These are phyloP conservation scores for Hycleus cichorii DNA, from an alignment of 1,140 invertebrate species.

Conservation along the genomic window DNA sequence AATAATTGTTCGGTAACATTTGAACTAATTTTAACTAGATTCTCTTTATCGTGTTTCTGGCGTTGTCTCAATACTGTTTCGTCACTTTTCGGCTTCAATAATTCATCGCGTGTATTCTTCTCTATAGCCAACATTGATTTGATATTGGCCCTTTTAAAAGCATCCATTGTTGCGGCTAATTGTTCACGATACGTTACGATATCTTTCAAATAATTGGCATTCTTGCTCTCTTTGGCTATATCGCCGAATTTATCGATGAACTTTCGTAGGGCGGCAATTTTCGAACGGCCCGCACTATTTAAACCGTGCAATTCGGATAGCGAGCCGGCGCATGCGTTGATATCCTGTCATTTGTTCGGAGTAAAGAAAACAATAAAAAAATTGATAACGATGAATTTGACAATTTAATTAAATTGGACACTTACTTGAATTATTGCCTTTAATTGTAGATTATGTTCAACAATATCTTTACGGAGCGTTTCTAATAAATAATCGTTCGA, in stretches of 20 bases:
- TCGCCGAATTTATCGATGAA: conserved; percentile 60
- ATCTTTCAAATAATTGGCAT: conserved; percentile 53
- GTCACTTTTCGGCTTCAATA: conserved; percentile 52
- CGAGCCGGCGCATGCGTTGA: conserved; percentile 58
- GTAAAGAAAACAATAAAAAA: background rate
- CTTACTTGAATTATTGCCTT: conserved; percentile 72
- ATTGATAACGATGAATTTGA: background rate
- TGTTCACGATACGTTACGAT: conserved; percentile 61
- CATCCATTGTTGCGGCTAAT: conserved; percentile 55
- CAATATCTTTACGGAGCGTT: conserved; percentile 51
- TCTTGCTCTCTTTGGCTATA: conserved; percentile 58
- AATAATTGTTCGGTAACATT: conserved; percentile 77
- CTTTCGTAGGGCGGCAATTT: conserved; percentile 56
- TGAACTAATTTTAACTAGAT: conserved; percentile 55
- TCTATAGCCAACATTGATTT: conserved; percentile 65
- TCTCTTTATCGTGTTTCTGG: conserved; percentile 57
- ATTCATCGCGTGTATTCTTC: conserved; percentile 60
- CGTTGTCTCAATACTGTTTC: conserved; percentile 52
- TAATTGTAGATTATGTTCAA: conserved; percentile 62
- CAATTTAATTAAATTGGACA: conserved; percentile 7
- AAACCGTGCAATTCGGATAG: conserved; percentile 60
- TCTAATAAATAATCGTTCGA: conserved; percentile 31
- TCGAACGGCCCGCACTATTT: conserved; percentile 62
- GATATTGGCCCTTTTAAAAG: conserved; percentile 73
- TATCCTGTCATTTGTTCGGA: conserved; percentile 47